Percentiles rank a stretch among this genome's conserved stretches.
These are phyloP conservation scores for Cyanoramphus novaezelandiae DNA, from an alignment of 2,113 vertebrate genomes.

Conservation along the genomic window DNA sequence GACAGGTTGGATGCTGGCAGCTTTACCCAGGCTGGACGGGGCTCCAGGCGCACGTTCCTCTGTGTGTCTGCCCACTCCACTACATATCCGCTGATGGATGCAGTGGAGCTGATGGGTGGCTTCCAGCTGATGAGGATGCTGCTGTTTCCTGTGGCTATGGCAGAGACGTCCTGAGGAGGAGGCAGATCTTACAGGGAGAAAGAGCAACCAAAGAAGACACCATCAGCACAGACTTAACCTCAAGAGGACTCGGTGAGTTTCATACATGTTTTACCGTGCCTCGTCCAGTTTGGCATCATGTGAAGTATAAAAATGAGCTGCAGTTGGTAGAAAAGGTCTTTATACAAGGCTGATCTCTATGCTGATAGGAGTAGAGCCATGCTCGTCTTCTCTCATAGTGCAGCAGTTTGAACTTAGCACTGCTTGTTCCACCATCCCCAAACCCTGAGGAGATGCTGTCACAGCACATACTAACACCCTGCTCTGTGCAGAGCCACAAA, in stretches of 20 bases:
- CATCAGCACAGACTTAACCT: rapidly evolving
- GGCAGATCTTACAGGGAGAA: slow-evolving; percentile 29
- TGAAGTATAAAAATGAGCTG: rapidly evolving
- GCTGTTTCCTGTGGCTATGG: background rate
- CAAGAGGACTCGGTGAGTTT: rapidly evolving
- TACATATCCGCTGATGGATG: slow-evolving; percentile 32
- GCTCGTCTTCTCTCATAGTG: rapidly evolving
- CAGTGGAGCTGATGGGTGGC: rapidly evolving
- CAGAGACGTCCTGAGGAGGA: slow-evolving; percentile 50
- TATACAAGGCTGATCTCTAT: rapidly evolving
- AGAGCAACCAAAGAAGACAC: background rate
- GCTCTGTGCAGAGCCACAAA: rapidly evolving
- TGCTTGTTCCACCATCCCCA: background rate
- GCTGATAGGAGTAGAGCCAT: rapidly evolving
- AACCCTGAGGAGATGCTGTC: rapidly evolving
- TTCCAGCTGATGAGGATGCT: slow-evolving; percentile 68
- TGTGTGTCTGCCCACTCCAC: slow-evolving; percentile 65
- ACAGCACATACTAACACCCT: rapidly evolving
- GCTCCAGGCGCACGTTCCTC: rapidly evolving
- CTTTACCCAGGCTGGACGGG: slow-evolving; percentile 53
- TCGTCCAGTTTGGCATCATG: rapidly evolving
- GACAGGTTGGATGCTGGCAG: background rate
- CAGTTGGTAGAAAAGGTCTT: background rate
- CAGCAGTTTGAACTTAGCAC: rapidly evolving
- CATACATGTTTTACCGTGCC: rapidly evolving